Base-by-base conservation (phyloP, 1,140 invertebrate species). In the Eciton burchellii region DNA sequence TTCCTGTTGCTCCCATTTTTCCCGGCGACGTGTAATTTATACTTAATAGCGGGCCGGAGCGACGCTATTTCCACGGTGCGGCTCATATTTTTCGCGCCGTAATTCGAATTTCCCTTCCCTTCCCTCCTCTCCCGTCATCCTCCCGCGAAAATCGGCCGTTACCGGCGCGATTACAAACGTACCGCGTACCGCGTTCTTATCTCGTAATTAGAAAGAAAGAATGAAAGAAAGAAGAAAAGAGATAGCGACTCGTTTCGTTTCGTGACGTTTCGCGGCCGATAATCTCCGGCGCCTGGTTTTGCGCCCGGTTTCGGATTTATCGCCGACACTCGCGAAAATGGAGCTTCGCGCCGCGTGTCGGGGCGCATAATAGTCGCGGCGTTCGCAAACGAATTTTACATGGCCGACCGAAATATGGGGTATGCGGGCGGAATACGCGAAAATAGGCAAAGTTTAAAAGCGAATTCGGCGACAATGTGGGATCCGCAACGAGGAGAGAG, bases 151-250 rank as follows among this genome's bases (percentile, higher is more conserved):
- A 84, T 76, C 85, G 86, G 35, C n/a, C n/a, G 79, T 87, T 57
- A 63, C 52, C 68, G 24, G 41, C 59, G 29, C 84, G 65, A 86
- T 77, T 83, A 86, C 54, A 83, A 73, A 79, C 62, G 60, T 83
- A 62, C 54, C 81, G 59, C 59, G 72, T 79, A 83, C 47, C 45
- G n/a, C n/a, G n/a, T n/a, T 59, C 84, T 83, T 87, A 86, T 83
- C 85, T 83, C 81, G 68, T 83, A 86, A 87, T 87, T 73, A 85
- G 85, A 87, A 83, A 35, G 6, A 87, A 87, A 70, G 49, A n/a
- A n/a, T n/a, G n/a, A n/a, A n/a, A n/a, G n/a, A n/a, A n/a, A n/a
- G n/a, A n/a, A n/a, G n/a, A n/a, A n/a, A n/a, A n/a, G n/a, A n/a
- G n/a, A n/a, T n/a, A n/a, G n/a, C n/a, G n/a, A n/a, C n/a, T n/a